Conservation (phyloP, 2,888 invertebrate species). For the Pristionchus exspectatus region DNA sequence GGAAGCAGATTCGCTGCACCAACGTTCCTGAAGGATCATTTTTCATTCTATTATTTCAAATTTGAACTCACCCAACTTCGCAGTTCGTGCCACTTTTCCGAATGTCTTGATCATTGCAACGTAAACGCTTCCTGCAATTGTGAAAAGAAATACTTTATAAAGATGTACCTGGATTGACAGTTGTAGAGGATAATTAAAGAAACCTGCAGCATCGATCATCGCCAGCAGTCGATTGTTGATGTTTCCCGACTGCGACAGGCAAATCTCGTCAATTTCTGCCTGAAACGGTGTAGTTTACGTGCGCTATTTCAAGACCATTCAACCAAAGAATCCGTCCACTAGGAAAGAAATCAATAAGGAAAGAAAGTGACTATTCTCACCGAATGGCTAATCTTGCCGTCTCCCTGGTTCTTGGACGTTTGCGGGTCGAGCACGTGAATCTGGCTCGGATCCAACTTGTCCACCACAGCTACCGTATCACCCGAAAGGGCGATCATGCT, state of each 20-base stretch:
- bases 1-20: conserved; percentile 85
- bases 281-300: conserved; percentile 64
- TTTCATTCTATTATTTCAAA: not conserved
- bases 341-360: not conserved
- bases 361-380: conserved; percentile 69
- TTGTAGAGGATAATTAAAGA: not conserved
- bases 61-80: conserved; percentile 85
- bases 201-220: conserved; percentile 85
- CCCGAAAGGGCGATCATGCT: conserved; percentile 88
- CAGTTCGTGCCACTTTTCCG: conserved; percentile 84
- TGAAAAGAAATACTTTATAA: not conserved
- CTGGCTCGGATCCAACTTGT: conserved; percentile 90
- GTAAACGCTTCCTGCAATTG: conserved; percentile 57
- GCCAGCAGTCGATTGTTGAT: conserved; percentile 89
- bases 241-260: conserved; percentile 89
- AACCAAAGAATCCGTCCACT: not conserved
- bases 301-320: not conserved
- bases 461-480: conserved; percentile 90
- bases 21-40: conserved; percentile 82
- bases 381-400: conserved; percentile 87
- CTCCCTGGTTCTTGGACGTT: conserved; percentile 86
- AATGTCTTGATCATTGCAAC: conserved; percentile 85
- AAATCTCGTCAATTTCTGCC: conserved; percentile 88
- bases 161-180: conserved; percentile 78
- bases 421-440: conserved; percentile 87